Percentiles rank a stretch among this genome's conserved stretches.
These are phyloP conservation scores for Drosophila kokeensis DNA, from an alignment of 2,888 invertebrate genomes.

Conservation along the genomic window DNA sequence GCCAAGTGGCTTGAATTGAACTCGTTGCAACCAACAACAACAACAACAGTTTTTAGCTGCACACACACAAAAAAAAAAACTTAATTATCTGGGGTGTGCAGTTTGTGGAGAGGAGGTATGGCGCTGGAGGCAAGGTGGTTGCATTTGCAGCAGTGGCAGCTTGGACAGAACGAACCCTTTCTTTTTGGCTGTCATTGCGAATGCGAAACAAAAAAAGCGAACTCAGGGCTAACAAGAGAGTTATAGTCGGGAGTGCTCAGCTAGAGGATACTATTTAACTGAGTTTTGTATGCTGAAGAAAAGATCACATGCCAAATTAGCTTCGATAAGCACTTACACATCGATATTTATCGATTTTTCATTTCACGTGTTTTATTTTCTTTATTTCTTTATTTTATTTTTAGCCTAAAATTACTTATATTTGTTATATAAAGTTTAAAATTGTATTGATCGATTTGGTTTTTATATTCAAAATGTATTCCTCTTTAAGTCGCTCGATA, in stretches of 20 bases:
- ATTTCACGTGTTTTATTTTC: too few relatives aligned
- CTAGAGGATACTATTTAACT: not conserved
- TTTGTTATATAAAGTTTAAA: too few relatives aligned
- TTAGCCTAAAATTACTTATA: too few relatives aligned
- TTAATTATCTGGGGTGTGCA: conserved; percentile 48
- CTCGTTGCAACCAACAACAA: conserved; percentile 7
- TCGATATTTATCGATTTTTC: not conserved
- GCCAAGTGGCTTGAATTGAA: conserved; percentile 30
- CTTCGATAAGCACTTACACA: accelerated
- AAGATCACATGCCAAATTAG: not conserved
- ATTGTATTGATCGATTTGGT: not conserved
- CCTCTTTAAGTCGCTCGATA: not conserved
- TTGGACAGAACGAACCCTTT: conserved; percentile 18
- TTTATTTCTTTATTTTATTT: too few relatives aligned
- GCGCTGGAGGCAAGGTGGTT: not conserved
- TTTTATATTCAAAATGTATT: not conserved
- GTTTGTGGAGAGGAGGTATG: not conserved
- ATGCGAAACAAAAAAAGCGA: conserved; percentile 41
- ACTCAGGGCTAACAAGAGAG: conserved; percentile 24
- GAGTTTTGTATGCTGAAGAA: not conserved
- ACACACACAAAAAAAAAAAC: conserved; percentile 30
- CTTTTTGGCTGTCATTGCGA: conserved; percentile 46
- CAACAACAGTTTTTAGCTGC: conserved; percentile 17
- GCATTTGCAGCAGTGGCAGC: conserved; percentile 11
- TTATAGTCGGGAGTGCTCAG: not conserved